A percentile compares a stretch with the other conserved stretches of the same genome.
phyloP scores from a whole-genome alignment of 2,888 invertebrate species.

The Myathropa florea region DNA sequence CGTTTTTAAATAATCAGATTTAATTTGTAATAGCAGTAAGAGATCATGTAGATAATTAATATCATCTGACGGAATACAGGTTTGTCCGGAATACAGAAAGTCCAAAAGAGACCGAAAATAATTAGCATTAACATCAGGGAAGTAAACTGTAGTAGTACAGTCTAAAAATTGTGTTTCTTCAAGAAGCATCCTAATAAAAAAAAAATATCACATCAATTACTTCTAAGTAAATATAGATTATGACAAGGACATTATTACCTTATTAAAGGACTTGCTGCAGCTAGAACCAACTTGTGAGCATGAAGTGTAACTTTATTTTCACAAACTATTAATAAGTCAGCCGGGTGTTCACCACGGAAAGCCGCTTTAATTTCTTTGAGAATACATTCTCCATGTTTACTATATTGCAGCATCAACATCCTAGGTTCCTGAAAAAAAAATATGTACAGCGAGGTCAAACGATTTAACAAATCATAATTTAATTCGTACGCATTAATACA shows the following conservation, averaged over 20 bases:
- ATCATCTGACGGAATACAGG: conserved; percentile 83
- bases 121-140: conserved; percentile 90
- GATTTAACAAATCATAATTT: no score
- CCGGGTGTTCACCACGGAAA: conserved; percentile 92
- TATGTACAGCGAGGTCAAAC: not conserved
- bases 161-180: conserved; percentile 87
- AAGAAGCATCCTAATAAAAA: conserved; percentile 83
- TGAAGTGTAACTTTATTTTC: conserved; percentile 91
- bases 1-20: conserved; percentile 89
- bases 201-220: not conserved
- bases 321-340: conserved; percentile 92
- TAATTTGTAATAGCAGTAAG: conserved; percentile 91
- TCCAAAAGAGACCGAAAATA: conserved; percentile 91
- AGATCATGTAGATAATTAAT: conserved; percentile 91
- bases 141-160: conserved; percentile 89
- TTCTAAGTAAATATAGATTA: not conserved
- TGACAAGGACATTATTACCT: conserved; percentile 80
- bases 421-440: conserved; percentile 78
- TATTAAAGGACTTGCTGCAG: conserved; percentile 92
- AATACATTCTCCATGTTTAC: conserved; percentile 96
- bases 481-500: no score
- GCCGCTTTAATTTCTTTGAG: conserved; percentile 94
- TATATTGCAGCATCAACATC: conserved; percentile 94
- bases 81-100: conserved; percentile 93
- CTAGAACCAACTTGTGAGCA: conserved; percentile 92